These are phyloP conservation scores for Nemotelus nigrinus DNA, from an alignment of 2,888 invertebrate species.

Conservation along the genomic window DNA sequence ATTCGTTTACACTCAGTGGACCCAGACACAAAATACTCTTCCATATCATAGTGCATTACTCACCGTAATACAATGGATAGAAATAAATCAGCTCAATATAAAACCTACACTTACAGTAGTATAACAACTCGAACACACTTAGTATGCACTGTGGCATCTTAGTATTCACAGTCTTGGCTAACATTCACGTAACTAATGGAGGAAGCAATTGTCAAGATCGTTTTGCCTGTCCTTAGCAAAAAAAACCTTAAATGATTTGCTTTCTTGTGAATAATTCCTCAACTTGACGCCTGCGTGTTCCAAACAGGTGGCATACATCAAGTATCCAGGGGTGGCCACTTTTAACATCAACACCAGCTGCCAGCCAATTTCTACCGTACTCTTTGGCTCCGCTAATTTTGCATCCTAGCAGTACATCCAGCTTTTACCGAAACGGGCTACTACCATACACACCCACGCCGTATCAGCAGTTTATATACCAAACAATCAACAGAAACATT, in stretches of 20 bases:
- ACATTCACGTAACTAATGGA: constrained; percentile 35
- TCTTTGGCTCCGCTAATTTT: not conserved
- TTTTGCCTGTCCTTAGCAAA: constrained; percentile 17
- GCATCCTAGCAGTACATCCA: constrained; percentile 18
- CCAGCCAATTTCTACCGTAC: constrained; percentile 30
- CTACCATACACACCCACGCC: constrained; percentile 22
- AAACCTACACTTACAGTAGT: constrained; percentile 6
- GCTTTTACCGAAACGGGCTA: not conserved
- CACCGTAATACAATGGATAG: constrained; percentile 5
- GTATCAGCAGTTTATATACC: not conserved
- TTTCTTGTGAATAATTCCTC: constrained; percentile 17
- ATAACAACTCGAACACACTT: constrained; percentile 7
- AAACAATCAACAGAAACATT: not conserved
- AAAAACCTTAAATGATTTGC: constrained; percentile 12
- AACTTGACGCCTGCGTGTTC: constrained; percentile 23
- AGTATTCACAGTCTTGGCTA: constrained; percentile 19
- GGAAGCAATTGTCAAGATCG: constrained; percentile 18
- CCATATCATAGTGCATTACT: constrained; percentile 13
- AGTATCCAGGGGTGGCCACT: constrained; percentile 60
- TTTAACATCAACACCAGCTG: constrained; percentile 27
- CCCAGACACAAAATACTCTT: not conserved
- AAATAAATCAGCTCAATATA: not conserved
- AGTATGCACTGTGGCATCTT: constrained; percentile 21
- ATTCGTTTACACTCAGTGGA: not conserved
- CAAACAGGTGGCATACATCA: constrained; percentile 58